Percentiles rank a stretch among this genome's conserved stretches.
Evolutionary conservation across 2,888 invertebrate genomes (phyloP).

Genomic region (Amphimallon solstitiale): DNA sequence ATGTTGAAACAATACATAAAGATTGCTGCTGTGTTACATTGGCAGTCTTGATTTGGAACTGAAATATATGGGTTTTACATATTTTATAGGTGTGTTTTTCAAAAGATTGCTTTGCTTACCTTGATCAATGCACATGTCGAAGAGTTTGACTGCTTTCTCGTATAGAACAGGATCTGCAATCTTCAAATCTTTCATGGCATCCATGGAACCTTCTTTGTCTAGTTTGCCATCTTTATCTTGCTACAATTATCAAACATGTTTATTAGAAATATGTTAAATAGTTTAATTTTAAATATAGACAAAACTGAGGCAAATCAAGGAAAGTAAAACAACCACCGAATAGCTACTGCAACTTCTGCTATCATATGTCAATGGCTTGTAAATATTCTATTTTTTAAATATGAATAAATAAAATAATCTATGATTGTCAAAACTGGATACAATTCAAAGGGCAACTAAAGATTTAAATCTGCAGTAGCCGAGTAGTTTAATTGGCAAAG

Average conservation of each 20-base stretch:
- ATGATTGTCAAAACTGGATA: too few species aligned
- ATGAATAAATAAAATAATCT: too few species aligned
- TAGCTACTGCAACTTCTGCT: too few species aligned
- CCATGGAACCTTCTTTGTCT: slow-evolving; percentile 33
- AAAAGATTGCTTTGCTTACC: slow-evolving; percentile 36
- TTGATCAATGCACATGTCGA: slow-evolving; percentile 40
- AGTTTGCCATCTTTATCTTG: slow-evolving; percentile 44
- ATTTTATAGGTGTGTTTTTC: neutral
- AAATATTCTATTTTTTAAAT: too few species aligned
- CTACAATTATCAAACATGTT: slow-evolving; percentile 39
- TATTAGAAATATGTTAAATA: too few species aligned
- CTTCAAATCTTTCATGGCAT: slow-evolving; percentile 39
- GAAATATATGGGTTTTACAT: slow-evolving; percentile 3
- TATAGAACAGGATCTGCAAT: slow-evolving; percentile 40
- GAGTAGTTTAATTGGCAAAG: too few species aligned
- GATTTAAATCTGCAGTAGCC: too few species aligned
- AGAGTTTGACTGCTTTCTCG: slow-evolving; percentile 40
- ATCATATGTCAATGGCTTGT: too few species aligned
- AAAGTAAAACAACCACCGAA: too few species aligned
- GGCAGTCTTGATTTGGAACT: slow-evolving; percentile 37
- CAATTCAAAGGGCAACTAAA: too few species aligned
- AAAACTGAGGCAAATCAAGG: too few species aligned
- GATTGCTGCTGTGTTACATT: slow-evolving; percentile 39
- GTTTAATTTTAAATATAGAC: too few species aligned
- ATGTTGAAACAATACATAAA: slow-evolving; percentile 35